Evolutionary conservation across 2,113 vertebrate species (phyloP), one percentile per base, ranked within the genome.

Genomic region (Meriones unguiculatus): DNA sequence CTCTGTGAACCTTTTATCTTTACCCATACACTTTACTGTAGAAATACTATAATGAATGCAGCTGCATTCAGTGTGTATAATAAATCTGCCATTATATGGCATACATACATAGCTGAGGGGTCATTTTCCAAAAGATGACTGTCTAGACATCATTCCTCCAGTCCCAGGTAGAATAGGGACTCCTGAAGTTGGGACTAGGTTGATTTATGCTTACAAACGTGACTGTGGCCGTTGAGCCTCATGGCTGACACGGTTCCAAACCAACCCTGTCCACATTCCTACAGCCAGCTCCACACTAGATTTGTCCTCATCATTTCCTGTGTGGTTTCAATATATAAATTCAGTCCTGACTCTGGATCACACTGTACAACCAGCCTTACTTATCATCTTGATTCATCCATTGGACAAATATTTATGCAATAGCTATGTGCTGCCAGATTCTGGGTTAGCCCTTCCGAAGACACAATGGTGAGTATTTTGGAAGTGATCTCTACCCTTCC

Each of bases 381-480:
- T 87, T 89, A 85, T 76, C 87, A 93, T 84, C 85, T 90, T 92
- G 90, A 91, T 93, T 91, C 89, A 96, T 94, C 76, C 57, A 93
- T 87, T 85, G 89, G 77, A 88, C 89, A 97, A 96, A 94, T 97
- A 97, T 97, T 97, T 97, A 95, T 93, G 46, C 57, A 67, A 88
- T 67, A 93, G 62, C 64, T 93, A 57, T 59, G 89, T 84, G 78
- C 50, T 95, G 18, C 94, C 93, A 96, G 78, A 93, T 97, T 93
- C 78, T 84, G 22, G 85, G 73, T 76, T 86, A 35, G 57, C 78
- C 76, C 92, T 46, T 94, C 82, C 30, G 1, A 70, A 93, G 90
- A 78, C 92, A 92, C 54, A 92, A 69, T 90, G 77, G 86, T 95
- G 67, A 93, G 54, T 82, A 59, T 82, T 81, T 69, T 85, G 73